phyloP scores from a whole-genome alignment of 2,797 vertebrate species.

The Pantherophis vulpinus region DNA sequence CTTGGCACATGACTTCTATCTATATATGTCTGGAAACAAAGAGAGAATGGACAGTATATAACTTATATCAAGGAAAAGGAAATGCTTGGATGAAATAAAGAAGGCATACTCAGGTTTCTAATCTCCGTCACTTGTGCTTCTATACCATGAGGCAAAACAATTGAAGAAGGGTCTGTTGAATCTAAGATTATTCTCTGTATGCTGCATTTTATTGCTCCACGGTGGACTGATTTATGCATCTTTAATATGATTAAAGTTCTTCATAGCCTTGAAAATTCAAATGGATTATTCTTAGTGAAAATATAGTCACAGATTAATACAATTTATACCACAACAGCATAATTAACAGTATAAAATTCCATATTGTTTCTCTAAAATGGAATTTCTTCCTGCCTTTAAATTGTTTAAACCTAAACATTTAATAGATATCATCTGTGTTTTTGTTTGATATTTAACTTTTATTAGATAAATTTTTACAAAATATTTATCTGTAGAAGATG shows the following conservation, averaged over 20 bases:
- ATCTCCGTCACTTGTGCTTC: neutral
- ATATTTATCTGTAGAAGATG: neutral
- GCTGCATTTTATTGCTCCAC: neutral
- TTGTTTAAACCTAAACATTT: neutral
- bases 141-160: neutral
- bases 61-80: neutral
- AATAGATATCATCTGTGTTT: neutral
- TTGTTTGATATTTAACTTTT: neutral
- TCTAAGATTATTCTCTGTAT: neutral
- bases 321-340: slow-evolving; percentile 15
- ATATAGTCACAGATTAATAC: neutral
- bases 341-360: neutral
- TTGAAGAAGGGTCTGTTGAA: neutral
- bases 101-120: neutral
- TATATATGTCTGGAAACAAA: neutral
- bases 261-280: slow-evolving; percentile 21
- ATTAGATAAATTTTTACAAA: neutral
- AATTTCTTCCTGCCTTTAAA: slow-evolving; percentile 23
- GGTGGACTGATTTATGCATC: neutral
- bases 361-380: neutral
- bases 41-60: neutral
- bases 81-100: neutral
- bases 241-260: slow-evolving; percentile 24
- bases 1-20: neutral
- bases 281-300: slow-evolving; percentile 28